phyloP scores from a whole-genome alignment of 2,797 vertebrate species.

The Buceros bicornis region DNA sequence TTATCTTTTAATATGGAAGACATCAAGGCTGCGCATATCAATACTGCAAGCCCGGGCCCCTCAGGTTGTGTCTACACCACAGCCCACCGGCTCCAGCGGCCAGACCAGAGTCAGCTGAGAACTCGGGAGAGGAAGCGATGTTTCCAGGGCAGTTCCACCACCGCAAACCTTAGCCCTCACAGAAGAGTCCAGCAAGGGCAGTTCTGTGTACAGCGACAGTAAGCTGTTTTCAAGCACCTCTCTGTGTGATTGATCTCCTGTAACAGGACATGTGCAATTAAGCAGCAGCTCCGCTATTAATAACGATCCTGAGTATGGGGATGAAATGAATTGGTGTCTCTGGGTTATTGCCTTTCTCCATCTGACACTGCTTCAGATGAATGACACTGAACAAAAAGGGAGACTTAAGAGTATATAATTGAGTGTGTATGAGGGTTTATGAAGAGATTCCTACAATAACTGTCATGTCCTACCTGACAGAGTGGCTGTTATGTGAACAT shows the following conservation, averaged over 20 bases:
- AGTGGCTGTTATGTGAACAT: slow-evolving; percentile 70
- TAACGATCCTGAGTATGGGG: slow-evolving; percentile 51
- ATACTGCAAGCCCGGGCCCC: not conserved
- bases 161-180: not conserved
- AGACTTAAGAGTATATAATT: slow-evolving; percentile 78
- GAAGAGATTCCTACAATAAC: slow-evolving; percentile 71
- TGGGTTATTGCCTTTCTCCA: slow-evolving; percentile 73
- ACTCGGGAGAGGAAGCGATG: not conserved
- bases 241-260: slow-evolving; percentile 65
- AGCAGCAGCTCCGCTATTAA: slow-evolving; percentile 80
- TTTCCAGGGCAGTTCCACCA: not conserved
- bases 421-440: slow-evolving; percentile 71
- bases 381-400: slow-evolving; percentile 65
- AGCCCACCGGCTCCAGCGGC: not conserved
- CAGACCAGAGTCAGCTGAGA: not conserved
- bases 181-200: not conserved
- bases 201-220: not conserved
- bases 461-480: slow-evolving; percentile 64
- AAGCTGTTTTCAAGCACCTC: slow-evolving; percentile 58
- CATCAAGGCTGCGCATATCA: not conserved
- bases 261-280: slow-evolving; percentile 77
- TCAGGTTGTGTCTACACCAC: not conserved
- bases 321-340: slow-evolving; percentile 74
- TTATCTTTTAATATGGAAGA: not conserved
- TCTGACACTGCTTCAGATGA: slow-evolving; percentile 76